These are phyloP conservation scores for Oreonectes daqikongensis DNA, from an alignment of 2,797 vertebrate genomes.

Conservation along the genomic window DNA sequence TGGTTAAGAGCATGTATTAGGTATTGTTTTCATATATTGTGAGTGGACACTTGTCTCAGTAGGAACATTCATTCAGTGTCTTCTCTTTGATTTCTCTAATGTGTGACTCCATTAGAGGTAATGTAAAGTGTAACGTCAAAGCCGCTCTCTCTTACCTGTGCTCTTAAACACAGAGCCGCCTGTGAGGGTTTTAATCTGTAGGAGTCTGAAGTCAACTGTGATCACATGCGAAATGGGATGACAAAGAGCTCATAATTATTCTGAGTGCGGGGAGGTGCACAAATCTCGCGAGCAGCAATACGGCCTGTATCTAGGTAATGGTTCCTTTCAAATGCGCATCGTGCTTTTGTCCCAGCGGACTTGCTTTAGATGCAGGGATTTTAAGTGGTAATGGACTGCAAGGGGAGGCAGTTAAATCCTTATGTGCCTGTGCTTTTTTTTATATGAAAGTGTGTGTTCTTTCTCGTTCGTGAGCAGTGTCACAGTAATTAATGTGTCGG, in stretches of 20 bases:
- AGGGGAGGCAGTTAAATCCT: constrained; percentile 21
- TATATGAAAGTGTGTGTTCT: background rate
- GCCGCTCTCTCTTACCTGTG: constrained; percentile 21
- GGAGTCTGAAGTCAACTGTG: constrained; percentile 34
- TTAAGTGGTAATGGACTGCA: constrained; percentile 26
- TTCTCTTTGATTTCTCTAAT: background rate
- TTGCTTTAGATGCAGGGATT: constrained; percentile 13
- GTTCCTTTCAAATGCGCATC: constrained; percentile 40
- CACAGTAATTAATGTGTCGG: constrained; percentile 40
- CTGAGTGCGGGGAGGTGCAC: constrained; percentile 25
- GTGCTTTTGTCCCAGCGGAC: constrained; percentile 11
- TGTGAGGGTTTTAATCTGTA: constrained; percentile 46
- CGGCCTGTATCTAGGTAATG: constrained; percentile 30
- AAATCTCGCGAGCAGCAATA: constrained; percentile 25
- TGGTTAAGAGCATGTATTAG: too few species aligned
- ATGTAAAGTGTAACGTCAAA: constrained; percentile 28
- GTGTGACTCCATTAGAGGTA: background rate
- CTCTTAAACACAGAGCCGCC: constrained; percentile 14
- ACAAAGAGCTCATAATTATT: constrained; percentile 39
- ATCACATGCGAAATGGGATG: constrained; percentile 33
- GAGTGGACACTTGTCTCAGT: too few species aligned
- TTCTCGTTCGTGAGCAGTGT: background rate
- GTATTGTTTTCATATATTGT: too few species aligned
- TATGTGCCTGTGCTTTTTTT: constrained; percentile 4
- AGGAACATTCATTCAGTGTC: too few species aligned